Base-by-base conservation (phyloP, 2,113 vertebrate genomes). In the Sphyrna mokarran region DNA sequence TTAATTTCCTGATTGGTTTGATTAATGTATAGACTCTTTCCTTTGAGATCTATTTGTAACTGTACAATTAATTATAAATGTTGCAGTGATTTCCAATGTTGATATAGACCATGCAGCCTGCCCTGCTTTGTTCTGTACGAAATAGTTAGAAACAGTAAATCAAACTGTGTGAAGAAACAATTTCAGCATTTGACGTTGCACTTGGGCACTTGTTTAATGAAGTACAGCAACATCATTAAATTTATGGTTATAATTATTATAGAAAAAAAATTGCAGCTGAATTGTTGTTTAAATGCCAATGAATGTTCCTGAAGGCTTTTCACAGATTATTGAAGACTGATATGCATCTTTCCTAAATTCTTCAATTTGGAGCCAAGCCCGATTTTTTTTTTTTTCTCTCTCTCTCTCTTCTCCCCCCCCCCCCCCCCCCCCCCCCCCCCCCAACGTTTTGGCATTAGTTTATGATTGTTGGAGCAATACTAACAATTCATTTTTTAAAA, bases 1-100 rank as follows among this genome's bases (percentile, higher is more conserved):
- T 95, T 95, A 95, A 72, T 43, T 95, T 95, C 40, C 69, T 95
- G 94, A 95, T 95, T 72, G 68, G 69, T 72, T 95, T 95, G 94
- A 76, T 76, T 66, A 72, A 70, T 95, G 69, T 70, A 70, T 70
- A 94, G 61, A 94, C 20, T 18, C 63, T 68, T 37, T 48, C 93
- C 93, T 95, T 72, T 18, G 68, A 95, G 37, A 72, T 95, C 37
- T 26, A 29, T 95, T 22, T 95, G 94, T 54, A 95, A 70, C 66
- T 72, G 20, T 20, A 72, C 40, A 54, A 37, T 69, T 95, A 76
- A 76, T 76, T 95, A 72, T 48, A 13, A 95, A 95, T 95, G 40
- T 23, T 72, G 93, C 68, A 48, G 7, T 63, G 68, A 48, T 63
- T 72, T 43, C 68, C 40, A 76, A 23, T 72, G 40, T 22, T 48